A percentile compares a stretch with the other conserved stretches of the same genome.
These are phyloP conservation scores for Phaetusa simplex DNA, from an alignment of 2,113 vertebrate species.

Conservation along the genomic window DNA sequence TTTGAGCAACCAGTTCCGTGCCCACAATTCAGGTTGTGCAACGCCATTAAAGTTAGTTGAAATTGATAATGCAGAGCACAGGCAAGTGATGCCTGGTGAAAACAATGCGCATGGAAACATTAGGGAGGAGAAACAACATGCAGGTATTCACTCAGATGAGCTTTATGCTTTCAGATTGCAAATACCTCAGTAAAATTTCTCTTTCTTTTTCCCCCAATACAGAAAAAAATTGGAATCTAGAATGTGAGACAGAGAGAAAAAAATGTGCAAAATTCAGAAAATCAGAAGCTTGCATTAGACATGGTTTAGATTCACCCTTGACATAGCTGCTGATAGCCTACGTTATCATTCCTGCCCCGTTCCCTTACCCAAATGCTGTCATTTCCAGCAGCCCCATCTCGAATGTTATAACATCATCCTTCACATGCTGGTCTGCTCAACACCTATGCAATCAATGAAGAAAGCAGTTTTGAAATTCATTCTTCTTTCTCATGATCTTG, in stretches of 20 bases:
- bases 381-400: neutral
- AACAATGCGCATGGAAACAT: neutral
- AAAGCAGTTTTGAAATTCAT: neutral
- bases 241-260: neutral
- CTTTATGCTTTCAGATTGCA: neutral
- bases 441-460: neutral
- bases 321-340: neutral
- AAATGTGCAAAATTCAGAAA: neutral
- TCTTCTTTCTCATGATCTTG: neutral
- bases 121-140: neutral
- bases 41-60: neutral
- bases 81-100: neutral
- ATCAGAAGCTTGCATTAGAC: neutral
- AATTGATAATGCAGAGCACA: neutral
- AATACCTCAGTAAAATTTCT: neutral
- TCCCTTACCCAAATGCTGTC: neutral
- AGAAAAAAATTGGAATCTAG: neutral
- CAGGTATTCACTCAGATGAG: neutral
- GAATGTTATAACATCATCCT: neutral
- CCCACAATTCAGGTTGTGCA: neutral
- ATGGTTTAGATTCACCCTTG: neutral
- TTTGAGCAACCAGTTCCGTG: neutral
- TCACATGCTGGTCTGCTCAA: neutral
- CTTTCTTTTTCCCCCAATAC: neutral
- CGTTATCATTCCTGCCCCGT: accelerated